Percentiles rank a stretch among this genome's conserved stretches.
These are phyloP conservation scores for Asbolus verrucosus DNA, from an alignment of 1,140 invertebrate genomes.

Conservation along the genomic window DNA sequence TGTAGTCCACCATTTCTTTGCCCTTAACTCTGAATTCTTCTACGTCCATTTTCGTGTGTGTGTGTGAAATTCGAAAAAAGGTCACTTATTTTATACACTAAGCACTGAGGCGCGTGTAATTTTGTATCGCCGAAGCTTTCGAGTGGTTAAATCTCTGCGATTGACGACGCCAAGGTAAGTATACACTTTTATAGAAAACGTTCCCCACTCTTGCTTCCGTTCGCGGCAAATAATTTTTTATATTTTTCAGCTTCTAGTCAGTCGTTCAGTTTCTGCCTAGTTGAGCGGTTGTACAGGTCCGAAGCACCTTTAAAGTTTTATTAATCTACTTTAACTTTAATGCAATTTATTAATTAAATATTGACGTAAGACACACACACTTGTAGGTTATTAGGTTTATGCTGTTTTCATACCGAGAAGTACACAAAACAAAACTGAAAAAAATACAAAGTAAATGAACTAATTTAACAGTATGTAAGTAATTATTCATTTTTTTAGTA, in stretches of 20 bases:
- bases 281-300: not conserved
- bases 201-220: not conserved
- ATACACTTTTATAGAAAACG: conserved; percentile 19
- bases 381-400: conserved; percentile 11
- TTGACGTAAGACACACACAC: conserved; percentile 7
- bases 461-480: too few relatives aligned
- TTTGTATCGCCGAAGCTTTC: not conserved
- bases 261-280: not conserved
- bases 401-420: not conserved
- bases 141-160: conserved; percentile 3
- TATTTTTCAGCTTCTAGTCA: not conserved
- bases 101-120: conserved; percentile 10
- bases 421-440: not conserved
- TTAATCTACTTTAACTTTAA: not conserved
- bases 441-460: too few relatives aligned
- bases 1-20: conserved; percentile 93
- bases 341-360: conserved; percentile 27
- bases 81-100: not conserved
- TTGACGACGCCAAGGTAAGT: not conserved
- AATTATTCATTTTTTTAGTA: not conserved
- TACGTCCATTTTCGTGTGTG: conserved; percentile 10
- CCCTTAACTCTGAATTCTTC: conserved; percentile 79
- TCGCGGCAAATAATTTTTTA: not conserved
- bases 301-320: not conserved
- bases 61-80: not conserved